phyloP scores from a whole-genome alignment of 2,113 vertebrate genomes.

The Lepus europaeus region DNA sequence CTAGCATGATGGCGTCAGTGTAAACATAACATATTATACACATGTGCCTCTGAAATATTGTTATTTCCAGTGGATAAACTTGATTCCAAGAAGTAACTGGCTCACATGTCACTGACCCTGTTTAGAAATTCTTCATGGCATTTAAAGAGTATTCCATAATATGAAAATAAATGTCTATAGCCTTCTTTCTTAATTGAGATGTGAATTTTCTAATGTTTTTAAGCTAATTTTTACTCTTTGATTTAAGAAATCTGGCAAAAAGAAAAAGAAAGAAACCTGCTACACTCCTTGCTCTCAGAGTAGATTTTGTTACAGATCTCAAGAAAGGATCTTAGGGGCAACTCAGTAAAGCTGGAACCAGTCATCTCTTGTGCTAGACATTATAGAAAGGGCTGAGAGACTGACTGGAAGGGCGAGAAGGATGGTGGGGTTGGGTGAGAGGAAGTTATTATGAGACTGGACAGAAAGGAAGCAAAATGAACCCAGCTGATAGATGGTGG shows the following conservation, averaged over 20 bases:
- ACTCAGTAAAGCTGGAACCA: background rate
- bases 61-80: background rate
- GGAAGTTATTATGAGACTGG: background rate
- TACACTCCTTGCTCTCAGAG: background rate
- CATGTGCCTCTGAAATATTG: background rate
- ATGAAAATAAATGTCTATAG: background rate
- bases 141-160: background rate
- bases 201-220: background rate
- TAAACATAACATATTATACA: background rate
- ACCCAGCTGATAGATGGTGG: background rate
- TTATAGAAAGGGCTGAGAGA: background rate
- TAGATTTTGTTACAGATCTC: background rate
- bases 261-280: background rate
- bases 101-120: background rate
- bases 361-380: background rate
- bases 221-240: background rate
- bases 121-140: background rate
- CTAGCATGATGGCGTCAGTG: background rate
- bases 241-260: background rate
- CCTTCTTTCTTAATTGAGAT: background rate
- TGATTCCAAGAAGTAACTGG: background rate
- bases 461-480: background rate
- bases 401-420: background rate
- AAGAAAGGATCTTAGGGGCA: background rate
- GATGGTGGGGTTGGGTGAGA: fast-evolving